A percentile compares a stretch with the other conserved stretches of the same genome.
These are phyloP conservation scores for Nyctalus aviator DNA, from an alignment of 2,797 vertebrate species.

Conservation along the genomic window DNA sequence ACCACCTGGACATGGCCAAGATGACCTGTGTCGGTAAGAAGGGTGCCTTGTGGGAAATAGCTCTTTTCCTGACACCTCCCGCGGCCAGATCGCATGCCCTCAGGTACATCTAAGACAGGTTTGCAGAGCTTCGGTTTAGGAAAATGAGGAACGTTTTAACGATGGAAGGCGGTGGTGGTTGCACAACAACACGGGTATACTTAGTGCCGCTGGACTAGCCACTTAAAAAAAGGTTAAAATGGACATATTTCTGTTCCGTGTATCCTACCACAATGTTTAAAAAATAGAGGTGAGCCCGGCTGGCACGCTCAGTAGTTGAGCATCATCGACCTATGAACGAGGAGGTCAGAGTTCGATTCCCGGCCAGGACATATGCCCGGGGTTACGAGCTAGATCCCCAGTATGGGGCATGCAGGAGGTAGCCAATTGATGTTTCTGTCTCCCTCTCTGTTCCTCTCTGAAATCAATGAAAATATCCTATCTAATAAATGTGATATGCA, in stretches of 20 bases:
- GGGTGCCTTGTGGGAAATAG: neutral
- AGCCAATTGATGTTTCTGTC: too few species aligned
- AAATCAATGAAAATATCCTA: neutral
- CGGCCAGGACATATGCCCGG: too few species aligned
- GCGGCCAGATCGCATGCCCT: neutral
- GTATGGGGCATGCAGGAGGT: too few species aligned
- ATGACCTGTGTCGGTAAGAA: constrained; percentile 96
- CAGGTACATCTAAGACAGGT: neutral
- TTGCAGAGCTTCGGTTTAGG: neutral
- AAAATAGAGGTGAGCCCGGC: neutral
- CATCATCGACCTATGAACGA: too few species aligned
- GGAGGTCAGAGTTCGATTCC: too few species aligned
- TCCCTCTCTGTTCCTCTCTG: too few species aligned
- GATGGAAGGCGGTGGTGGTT: neutral
- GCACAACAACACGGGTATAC: neutral
- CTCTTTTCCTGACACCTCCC: neutral
- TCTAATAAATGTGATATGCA: too few species aligned
- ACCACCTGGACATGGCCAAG: constrained; percentile 94
- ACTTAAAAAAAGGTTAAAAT: neutral
- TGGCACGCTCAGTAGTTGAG: too few species aligned
- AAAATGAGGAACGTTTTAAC: neutral
- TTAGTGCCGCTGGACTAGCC: neutral
- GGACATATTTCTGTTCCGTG: neutral
- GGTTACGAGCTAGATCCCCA: too few species aligned
- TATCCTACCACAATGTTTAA: neutral